phyloP scores from a whole-genome alignment of 92 coral and sea anemone species.

The Epizoanthus stellaris region DNA sequence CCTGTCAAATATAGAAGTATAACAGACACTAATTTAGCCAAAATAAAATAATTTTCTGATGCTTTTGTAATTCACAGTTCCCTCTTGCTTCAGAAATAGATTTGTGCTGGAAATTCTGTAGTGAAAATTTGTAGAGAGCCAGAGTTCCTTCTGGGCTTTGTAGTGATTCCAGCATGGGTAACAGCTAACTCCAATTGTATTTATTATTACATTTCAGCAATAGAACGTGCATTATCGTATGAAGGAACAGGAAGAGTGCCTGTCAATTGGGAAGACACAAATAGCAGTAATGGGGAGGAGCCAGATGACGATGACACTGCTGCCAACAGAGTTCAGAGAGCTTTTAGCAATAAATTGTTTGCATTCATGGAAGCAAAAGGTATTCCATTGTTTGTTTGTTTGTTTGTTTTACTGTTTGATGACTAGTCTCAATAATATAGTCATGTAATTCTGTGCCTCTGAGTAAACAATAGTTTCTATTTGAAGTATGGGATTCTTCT shows the following conservation, averaged over 20 bases:
- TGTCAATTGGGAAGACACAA: slow-evolving; percentile 82
- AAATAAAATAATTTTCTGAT: too few relatives aligned
- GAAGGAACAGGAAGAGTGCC: slow-evolving; percentile 91
- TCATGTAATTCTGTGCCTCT: too few relatives aligned
- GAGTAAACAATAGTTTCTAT: too few relatives aligned
- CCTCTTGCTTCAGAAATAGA: too few relatives aligned
- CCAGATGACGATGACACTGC: slow-evolving; percentile 63
- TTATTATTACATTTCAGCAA: slow-evolving; percentile 54
- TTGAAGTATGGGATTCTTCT: too few relatives aligned
- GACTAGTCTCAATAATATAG: too few relatives aligned
- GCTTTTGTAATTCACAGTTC: too few relatives aligned
- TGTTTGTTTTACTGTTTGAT: too few relatives aligned
- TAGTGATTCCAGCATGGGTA: neutral
- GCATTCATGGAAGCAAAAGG: slow-evolving; percentile 91
- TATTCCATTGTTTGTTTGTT: slow-evolving; percentile 11
- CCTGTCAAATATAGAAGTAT: too few relatives aligned
- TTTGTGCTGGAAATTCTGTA: too few relatives aligned
- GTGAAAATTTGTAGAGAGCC: too few relatives aligned
- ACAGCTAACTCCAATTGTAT: neutral
- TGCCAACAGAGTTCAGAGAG: slow-evolving; percentile 63
- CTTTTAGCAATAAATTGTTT: slow-evolving; percentile 68
- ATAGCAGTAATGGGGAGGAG: slow-evolving; percentile 67
- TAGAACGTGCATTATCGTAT: slow-evolving; percentile 86
- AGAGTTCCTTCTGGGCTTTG: neutral
- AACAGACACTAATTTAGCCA: too few relatives aligned